Evolutionary conservation across 2,797 vertebrate genomes (phyloP).

Genomic region (Octomys mimax): DNA sequence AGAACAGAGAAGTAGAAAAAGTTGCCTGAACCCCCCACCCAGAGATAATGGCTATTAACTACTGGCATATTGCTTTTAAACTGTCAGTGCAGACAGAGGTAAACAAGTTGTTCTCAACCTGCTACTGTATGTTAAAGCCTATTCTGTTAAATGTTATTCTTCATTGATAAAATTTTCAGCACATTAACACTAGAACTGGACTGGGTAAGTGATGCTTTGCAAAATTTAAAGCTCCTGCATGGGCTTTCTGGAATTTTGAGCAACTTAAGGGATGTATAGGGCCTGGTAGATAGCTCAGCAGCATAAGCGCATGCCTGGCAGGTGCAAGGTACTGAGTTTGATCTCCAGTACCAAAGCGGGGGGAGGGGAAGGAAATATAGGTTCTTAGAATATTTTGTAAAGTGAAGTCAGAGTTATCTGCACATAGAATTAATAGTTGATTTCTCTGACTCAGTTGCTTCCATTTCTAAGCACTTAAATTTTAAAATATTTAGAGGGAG

Average conservation of each 20-base stretch:
- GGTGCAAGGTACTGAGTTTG: too few relatives aligned
- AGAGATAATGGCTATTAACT: not conserved
- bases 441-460: slow-evolving; percentile 11
- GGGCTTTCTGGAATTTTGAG: not conserved
- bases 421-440: not conserved
- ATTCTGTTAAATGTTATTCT: slow-evolving; percentile 20
- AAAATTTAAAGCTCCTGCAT: slow-evolving; percentile 9
- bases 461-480: not conserved
- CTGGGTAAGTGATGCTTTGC: not conserved
- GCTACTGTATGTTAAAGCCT: not conserved
- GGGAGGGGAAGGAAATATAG: not conserved
- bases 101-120: slow-evolving; percentile 18
- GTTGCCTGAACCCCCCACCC: not conserved
- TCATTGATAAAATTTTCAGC: not conserved
- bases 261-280: not conserved
- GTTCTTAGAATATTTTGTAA: slow-evolving; percentile 40
- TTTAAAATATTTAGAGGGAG: not conserved
- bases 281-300: too few relatives aligned
- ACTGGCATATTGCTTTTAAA: not conserved
- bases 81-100: not conserved
- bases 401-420: slow-evolving; percentile 21
- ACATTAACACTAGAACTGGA: not conserved
- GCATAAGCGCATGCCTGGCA: too few relatives aligned
- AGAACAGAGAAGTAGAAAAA: slow-evolving; percentile 45
- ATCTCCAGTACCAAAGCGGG: too few relatives aligned